Evolutionary conservation across 2,113 vertebrate genomes (phyloP), one percentile per base, ranked within the genome.

Genomic region (Cololabis saira): DNA sequence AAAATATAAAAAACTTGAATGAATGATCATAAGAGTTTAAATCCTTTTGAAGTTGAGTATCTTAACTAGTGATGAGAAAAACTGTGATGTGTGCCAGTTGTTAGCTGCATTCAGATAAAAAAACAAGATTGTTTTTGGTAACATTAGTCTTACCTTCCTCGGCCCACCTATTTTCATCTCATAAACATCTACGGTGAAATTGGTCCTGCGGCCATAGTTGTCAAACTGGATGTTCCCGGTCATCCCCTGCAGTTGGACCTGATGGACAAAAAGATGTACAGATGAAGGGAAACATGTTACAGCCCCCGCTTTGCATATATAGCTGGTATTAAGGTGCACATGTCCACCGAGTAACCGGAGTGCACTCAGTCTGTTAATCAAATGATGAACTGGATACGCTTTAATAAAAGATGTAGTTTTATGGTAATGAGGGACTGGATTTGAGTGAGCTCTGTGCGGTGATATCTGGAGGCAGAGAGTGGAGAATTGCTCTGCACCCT

Each of bases 171-270:
- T 90, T 93, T 95, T 98, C 95, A 98, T 96, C 92, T 99, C 98
- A 82, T 99, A 98, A 53, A 99, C 94, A 76, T 99, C 96, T 27
- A 99, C 97, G 45, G 96, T 98, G 87, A 96, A 99, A 93, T 99
- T 99, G 86, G 95, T 96, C 89, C 98, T 95, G 65, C 98, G 94
- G 68, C 98, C 98, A 3, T 97, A 99, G 85, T 95, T 99, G 91
- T 99, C 98, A 6, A 99, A 99, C 83, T 99, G 97, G 84, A 99
- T 96, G 74, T 98, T 99, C 77, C 97, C 97, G 52, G 97, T 99
- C 96, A 99, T 98, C 62, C 98, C 98, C 80, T 96, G 96, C 42
- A 99, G 95, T 93, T 98, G 96, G 41, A 99, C 98, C 98, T 99
- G 90, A 65, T 41, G 61, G 56, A 66, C 70, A 90, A 43, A 74